Base-by-base conservation (phyloP, 1,140 invertebrate species). In the Hyposmocoma kahamanoa region DNA sequence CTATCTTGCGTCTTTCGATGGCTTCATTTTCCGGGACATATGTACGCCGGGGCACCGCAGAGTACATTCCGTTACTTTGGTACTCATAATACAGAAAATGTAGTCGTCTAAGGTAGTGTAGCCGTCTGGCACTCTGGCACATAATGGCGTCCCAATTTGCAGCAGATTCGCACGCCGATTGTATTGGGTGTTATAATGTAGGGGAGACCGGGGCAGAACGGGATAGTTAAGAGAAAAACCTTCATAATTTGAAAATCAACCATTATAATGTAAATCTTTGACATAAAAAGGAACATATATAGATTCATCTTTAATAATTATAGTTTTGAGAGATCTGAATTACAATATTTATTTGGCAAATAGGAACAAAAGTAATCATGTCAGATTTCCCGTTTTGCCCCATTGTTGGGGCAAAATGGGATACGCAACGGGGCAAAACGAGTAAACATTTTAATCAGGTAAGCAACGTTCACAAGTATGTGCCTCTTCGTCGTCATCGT, bases 401-500 rank as follows among this genome's bases (percentile, higher is more conserved):
- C 38, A 32, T 49, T 21, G 22, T 22, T 42, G 47, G 47, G 47
- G 47, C 26, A 42, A 42, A 26, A 50, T 50, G 41, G 48, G 48
- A 50, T 43, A 50, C 30, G 41, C 28, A 22, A 17, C 22, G 41
- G 48, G 48, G 47, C 47, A 55, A 50, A 57, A 50, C 21, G 47
- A 47, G 46, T 41, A 49, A 19, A 24, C 45, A 22, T 42, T 47
- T 44, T 56, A 56, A 42, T 42, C 20, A 8, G 43, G 48, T 50
- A 26, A 30, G 22, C 45, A 51, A n/a, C 19, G 48, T 28, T 47
- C 44, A 51, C 49, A 56, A 43, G 24, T 47, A 22, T 56, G 44
- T 47, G 54, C 43, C 26, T 51, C 48, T 43, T 56, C 48, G 22
- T 50, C 47, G 8, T 56, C 53, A 4, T 56, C 41, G 21, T 51